Evolutionary conservation across 2,113 vertebrate genomes (phyloP).

Genomic region (Anarhynchus alexandrinus): DNA sequence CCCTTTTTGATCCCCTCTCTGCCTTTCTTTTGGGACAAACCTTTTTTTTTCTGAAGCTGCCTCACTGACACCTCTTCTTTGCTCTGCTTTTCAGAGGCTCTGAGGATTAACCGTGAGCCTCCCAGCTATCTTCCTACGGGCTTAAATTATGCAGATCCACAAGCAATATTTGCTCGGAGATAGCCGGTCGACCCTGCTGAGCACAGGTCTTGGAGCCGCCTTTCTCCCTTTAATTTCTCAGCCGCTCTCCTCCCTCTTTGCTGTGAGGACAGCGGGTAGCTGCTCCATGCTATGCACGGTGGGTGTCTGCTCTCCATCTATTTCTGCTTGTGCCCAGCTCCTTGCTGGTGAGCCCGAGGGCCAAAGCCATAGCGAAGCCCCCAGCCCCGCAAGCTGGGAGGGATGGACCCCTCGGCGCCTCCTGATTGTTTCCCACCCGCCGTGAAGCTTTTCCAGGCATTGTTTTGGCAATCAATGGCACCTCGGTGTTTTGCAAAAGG

Average conservation of each 20-base stretch:
- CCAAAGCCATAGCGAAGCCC: not conserved
- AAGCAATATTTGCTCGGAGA: not conserved
- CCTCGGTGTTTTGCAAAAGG: conserved; percentile 63
- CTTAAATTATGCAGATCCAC: not conserved
- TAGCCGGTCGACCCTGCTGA: not conserved
- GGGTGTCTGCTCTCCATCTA: not conserved
- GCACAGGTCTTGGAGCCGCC: not conserved
- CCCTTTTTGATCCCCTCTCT: not conserved
- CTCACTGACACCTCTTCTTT: not conserved
- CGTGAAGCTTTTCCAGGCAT: conserved; percentile 39
- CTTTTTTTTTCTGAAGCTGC: not conserved
- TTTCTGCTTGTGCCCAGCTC: not conserved
- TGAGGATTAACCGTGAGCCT: not conserved
- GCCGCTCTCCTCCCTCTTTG: not conserved
- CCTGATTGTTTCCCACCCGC: not conserved
- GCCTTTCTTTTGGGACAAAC: not conserved
- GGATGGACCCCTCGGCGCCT: accelerated
- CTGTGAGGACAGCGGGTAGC: not conserved
- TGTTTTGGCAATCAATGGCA: conserved; percentile 64
- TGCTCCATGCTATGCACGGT: accelerated
- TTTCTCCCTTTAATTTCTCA: not conserved
- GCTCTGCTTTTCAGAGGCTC: not conserved
- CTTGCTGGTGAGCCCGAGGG: accelerated
- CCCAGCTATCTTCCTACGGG: not conserved
- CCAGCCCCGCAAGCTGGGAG: not conserved